Evolutionary conservation across 2,888 invertebrate genomes (phyloP), one percentile per base, ranked within the genome.

Genomic region (Stegana nigrithorax): DNA sequence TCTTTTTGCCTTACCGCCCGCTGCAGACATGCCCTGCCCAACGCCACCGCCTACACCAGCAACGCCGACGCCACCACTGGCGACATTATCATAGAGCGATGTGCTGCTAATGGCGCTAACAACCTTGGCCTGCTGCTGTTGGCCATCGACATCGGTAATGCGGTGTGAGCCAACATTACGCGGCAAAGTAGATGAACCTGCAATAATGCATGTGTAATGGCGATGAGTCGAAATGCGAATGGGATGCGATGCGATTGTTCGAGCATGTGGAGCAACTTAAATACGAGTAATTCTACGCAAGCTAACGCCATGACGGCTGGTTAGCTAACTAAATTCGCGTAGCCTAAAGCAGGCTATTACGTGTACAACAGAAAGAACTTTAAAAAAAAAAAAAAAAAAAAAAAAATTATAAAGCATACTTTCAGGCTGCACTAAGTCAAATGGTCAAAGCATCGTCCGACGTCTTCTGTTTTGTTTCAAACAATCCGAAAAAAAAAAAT

Each of bases 21-120:
- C 36, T 17, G 50, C 4, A 7, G 47, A n/a, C 39, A 36, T 26
- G 21, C 21, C 14, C 29, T 55, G 56, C 17, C 6, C 36, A 27
- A 12, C 10, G 64, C 73, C 66, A 75, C 75, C 75, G 23, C 67
- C 67, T 55, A 67, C 73, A 61, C 72, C 75, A 45, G 53, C 56
- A 39, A 71, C 63, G 29, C 67, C 68, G 1, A 72, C 65, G 32
- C 81, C 82, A 63, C 83, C 77, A 63, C 81, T 75, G 61, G 89
- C 85, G 58, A 95, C 94, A 83, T 95, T 94, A 86, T 95, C 95
- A 82, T 95, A 94, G 53, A 96, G 89, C 59, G 94, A 94, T 39
- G 93, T 93, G 73, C 93, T 93, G 68, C 94, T 94, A n/a, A 94
- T 93, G 58, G 94, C 94, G 26, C 93, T 91, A 55, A 93, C 91